phyloP scores from a whole-genome alignment of 2,113 vertebrate genomes.

The Falco punctatus region DNA sequence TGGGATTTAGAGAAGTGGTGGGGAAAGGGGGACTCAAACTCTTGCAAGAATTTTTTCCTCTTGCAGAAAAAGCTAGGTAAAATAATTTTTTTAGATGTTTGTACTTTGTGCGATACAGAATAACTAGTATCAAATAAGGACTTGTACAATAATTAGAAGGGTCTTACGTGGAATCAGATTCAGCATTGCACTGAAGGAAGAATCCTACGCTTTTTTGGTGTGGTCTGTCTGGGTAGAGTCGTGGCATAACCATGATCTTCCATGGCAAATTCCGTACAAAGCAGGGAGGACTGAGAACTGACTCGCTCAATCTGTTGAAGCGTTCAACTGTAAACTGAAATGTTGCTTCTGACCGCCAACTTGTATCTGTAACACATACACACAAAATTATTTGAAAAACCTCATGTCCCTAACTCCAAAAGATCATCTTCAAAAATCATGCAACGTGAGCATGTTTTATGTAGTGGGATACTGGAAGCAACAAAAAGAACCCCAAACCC shows the following conservation, averaged over 20 bases:
- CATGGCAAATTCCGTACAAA: conserved; percentile 97
- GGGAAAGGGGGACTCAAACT: neutral
- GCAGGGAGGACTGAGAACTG: conserved; percentile 96
- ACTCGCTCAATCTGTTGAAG: conserved; percentile 96
- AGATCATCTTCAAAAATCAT: neutral
- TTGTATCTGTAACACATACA: conserved; percentile 86
- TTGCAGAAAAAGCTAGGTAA: neutral
- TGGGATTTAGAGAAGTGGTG: neutral
- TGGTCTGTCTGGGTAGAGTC: conserved; percentile 95
- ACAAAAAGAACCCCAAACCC: neutral
- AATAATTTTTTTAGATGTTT: neutral
- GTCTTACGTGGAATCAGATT: conserved; percentile 98
- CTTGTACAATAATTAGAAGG: conserved; percentile 22
- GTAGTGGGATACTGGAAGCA: neutral
- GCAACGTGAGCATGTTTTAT: rapidly evolving
- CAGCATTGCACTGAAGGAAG: conserved; percentile 98
- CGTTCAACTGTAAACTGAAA: conserved; percentile 97
- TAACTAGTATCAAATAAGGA: neutral
- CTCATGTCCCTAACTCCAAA: neutral
- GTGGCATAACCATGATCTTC: conserved; percentile 99
- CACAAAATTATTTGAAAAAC: neutral
- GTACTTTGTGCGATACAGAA: neutral
- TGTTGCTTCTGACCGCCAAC: conserved; percentile 97
- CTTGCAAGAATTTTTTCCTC: neutral
- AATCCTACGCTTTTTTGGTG: conserved; percentile 99